A percentile compares a stretch with the other conserved stretches of the same genome.
These are phyloP conservation scores for Plectropomus leopardus DNA, from an alignment of 2,113 vertebrate genomes.

Conservation along the genomic window DNA sequence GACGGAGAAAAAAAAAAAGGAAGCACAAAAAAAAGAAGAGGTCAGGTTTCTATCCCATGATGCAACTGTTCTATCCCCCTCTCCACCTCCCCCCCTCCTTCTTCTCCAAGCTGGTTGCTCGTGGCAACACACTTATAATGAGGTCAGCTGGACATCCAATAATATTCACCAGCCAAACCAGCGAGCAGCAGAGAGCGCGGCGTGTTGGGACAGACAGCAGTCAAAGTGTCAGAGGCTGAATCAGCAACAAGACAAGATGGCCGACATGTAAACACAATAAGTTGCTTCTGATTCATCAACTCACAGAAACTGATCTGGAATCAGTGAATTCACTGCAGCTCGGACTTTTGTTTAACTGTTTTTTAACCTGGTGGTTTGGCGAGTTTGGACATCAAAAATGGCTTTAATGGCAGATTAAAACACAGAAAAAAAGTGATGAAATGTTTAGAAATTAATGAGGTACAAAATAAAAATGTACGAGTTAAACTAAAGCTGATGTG, in stretches of 20 bases:
- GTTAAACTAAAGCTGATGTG: neutral
- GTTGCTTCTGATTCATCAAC: constrained; percentile 11
- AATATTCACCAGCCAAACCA: constrained; percentile 75
- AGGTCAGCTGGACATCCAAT: constrained; percentile 86
- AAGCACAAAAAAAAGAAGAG: constrained; percentile 51
- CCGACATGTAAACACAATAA: constrained; percentile 20
- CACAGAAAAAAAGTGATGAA: neutral
- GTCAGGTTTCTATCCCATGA: constrained; percentile 84
- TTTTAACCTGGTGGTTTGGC: neutral
- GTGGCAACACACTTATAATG: constrained; percentile 81
- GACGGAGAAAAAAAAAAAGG: constrained; percentile 12
- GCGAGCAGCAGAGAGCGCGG: constrained; percentile 46
- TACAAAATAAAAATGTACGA: neutral
- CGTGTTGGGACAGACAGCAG: constrained; percentile 70
- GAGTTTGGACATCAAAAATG: neutral
- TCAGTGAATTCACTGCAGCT: neutral
- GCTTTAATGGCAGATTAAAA: neutral
- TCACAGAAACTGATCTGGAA: constrained; percentile 6
- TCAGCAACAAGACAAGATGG: constrained; percentile 75
- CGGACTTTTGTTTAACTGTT: neutral
- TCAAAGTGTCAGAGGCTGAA: constrained; percentile 67
- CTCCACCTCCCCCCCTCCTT: neutral
- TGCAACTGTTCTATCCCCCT: constrained; percentile 57
- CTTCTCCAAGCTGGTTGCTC: constrained; percentile 65
- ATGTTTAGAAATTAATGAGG: neutral